Evolutionary conservation across 2,888 invertebrate species (phyloP).

Genomic region (Polyommatus icarus): DNA sequence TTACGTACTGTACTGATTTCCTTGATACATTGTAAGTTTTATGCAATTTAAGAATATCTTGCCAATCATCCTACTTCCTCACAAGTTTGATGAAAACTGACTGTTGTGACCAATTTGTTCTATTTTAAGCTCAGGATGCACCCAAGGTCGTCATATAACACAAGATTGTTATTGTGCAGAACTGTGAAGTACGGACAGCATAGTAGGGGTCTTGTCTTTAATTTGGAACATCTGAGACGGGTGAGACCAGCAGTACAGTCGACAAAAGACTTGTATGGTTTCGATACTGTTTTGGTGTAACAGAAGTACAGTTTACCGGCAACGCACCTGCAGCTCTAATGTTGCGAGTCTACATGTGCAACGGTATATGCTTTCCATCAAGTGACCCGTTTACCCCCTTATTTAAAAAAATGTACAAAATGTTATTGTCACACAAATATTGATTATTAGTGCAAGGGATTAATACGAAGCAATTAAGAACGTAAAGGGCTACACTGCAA

Average conservation of each 20-base stretch:
- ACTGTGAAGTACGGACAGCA: slow-evolving; percentile 53
- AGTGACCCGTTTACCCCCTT: no score
- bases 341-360: no score
- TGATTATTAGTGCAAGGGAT: no score
- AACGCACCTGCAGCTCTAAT: no score
- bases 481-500: no score
- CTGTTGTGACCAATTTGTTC: slow-evolving; percentile 28
- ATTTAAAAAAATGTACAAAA: no score
- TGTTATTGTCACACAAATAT: no score
- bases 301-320: no score
- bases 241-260: not conserved
- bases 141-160: slow-evolving; percentile 58
- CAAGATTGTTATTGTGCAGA: slow-evolving; percentile 60
- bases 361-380: no score
- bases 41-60: not conserved
- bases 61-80: slow-evolving; percentile 1
- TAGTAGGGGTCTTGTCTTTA: not conserved
- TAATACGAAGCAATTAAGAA: no score
- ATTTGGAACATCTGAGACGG: not conserved
- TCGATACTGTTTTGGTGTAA: not conserved
- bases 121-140: slow-evolving; percentile 51
- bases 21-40: not conserved
- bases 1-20: not conserved
- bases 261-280: not conserved
- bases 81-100: slow-evolving; percentile 33